Conservation (phyloP, 2,888 invertebrate species). For the Acanthosepion pharaonis region DNA sequence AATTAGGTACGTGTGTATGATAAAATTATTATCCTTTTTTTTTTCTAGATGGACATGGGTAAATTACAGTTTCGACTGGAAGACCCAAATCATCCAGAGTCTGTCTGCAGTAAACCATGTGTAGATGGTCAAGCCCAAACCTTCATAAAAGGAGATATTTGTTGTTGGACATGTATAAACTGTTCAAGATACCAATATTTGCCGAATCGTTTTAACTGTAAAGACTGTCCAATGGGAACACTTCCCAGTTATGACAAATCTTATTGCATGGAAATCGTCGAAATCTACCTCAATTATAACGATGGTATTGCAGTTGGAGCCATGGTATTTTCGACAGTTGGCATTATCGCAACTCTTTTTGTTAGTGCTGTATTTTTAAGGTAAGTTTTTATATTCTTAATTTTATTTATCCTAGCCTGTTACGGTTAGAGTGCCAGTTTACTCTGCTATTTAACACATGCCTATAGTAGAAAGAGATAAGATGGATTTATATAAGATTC, state of each 20-base stretch:
- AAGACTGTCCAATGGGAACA: constrained; percentile 85
- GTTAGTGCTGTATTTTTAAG: constrained; percentile 73
- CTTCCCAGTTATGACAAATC: constrained; percentile 86
- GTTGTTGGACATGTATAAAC: constrained; percentile 77
- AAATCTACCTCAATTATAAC: constrained; percentile 78
- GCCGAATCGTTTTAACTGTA: constrained; percentile 82
- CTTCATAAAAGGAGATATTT: constrained; percentile 87
- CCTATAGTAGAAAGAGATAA: no score
- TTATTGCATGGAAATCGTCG: constrained; percentile 74
- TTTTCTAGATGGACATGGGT: constrained; percentile 55
- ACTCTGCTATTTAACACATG: no score
- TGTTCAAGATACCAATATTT: constrained; percentile 85
- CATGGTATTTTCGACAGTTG: constrained; percentile 80
- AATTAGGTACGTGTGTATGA: not conserved
- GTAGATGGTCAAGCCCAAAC: constrained; percentile 91
- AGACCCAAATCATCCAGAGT: constrained; percentile 86
- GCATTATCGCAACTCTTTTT: constrained; percentile 72
- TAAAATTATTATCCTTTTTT: not conserved
- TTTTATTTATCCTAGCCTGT: not conserved
- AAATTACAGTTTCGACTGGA: constrained; percentile 89
- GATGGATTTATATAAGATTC: no score
- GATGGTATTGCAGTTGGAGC: constrained; percentile 95
- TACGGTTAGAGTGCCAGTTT: no score
- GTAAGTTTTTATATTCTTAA: not conserved
- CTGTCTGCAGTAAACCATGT: constrained; percentile 92